These are phyloP conservation scores for Micromys minutus DNA, from an alignment of 2,113 vertebrate species.

Conservation along the genomic window DNA sequence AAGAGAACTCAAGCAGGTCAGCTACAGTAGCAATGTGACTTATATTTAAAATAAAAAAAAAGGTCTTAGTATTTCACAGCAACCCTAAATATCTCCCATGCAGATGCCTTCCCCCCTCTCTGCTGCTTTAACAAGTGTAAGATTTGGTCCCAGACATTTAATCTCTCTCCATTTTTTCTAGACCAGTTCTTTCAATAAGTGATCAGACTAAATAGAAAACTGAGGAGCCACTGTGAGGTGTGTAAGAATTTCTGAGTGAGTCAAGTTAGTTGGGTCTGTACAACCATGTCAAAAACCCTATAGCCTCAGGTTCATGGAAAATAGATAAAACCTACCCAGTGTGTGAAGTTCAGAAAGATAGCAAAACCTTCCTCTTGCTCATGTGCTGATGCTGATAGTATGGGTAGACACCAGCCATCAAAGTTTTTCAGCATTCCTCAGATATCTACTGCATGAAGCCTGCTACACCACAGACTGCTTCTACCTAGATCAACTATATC, in stretches of 20 bases:
- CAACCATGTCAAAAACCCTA: background rate
- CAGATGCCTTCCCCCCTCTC: too few relatives aligned
- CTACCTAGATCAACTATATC: background rate
- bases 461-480: background rate
- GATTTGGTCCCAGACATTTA: background rate
- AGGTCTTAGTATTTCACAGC: too few relatives aligned
- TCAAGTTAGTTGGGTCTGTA: background rate
- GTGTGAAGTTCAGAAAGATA: background rate
- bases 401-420: background rate
- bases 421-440: background rate
- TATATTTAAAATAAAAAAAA: too few relatives aligned
- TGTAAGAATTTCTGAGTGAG: background rate
- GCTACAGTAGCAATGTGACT: too few relatives aligned
- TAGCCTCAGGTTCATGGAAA: background rate
- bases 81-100: too few relatives aligned
- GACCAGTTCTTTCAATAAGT: background rate
- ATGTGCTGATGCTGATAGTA: background rate
- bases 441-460: background rate
- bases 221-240: background rate
- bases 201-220: background rate
- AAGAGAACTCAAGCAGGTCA: too few relatives aligned
- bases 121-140: too few relatives aligned
- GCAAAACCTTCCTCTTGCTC: background rate
- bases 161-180: background rate
- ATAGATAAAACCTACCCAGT: background rate